Conservation (phyloP, 2,113 vertebrate genomes). For the Solea senegalensis region DNA sequence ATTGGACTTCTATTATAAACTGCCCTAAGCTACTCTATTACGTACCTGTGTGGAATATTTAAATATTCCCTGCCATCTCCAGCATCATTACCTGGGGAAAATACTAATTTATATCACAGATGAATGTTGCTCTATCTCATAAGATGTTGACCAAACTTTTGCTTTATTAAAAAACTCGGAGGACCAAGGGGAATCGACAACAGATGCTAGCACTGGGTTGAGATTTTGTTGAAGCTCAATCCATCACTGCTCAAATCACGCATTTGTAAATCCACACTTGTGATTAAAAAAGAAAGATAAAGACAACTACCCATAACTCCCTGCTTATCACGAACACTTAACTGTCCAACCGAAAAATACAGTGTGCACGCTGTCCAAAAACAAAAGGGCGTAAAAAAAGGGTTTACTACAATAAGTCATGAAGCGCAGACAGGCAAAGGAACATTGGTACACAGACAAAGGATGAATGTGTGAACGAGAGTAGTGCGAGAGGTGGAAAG, state of each 20-base stretch:
- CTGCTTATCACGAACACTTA: constrained; percentile 53
- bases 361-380: constrained; percentile 47
- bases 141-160: constrained; percentile 21
- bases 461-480: constrained; percentile 50
- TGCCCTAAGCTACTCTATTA: background rate
- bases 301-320: constrained; percentile 61
- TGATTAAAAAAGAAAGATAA: constrained; percentile 63
- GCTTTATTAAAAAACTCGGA: constrained; percentile 26
- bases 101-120: constrained; percentile 5
- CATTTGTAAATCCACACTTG: constrained; percentile 55
- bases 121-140: constrained; percentile 2
- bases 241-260: constrained; percentile 41
- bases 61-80: too few species aligned
- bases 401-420: constrained; percentile 46
- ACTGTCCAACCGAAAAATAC: constrained; percentile 58
- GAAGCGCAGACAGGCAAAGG: constrained; percentile 32
- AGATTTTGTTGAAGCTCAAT: constrained; percentile 52
- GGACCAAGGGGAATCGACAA: constrained; percentile 20
- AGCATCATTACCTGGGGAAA: constrained; percentile 9
- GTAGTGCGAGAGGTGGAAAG: constrained; percentile 29
- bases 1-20: background rate
- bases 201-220: constrained; percentile 39
- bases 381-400: constrained; percentile 63
- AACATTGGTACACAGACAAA: constrained; percentile 39
- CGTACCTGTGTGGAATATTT: too few species aligned